A percentile compares a stretch with the other conserved stretches of the same genome.
phyloP scores from a whole-genome alignment of 2,797 vertebrate species.

The Pseudomugil tenellus region DNA sequence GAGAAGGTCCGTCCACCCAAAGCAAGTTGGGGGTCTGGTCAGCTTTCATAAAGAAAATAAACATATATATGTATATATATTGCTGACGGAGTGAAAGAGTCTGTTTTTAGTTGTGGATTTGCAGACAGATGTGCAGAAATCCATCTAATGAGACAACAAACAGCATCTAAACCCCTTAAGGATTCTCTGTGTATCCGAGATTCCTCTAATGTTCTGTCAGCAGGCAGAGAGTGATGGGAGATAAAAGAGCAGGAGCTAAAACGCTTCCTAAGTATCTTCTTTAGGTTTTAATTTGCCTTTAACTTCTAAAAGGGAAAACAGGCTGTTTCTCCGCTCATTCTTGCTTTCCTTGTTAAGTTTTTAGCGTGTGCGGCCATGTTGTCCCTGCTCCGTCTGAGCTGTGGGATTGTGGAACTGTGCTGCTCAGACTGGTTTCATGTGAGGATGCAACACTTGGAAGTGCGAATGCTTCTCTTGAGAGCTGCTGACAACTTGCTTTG shows the following conservation, averaged over 20 bases:
- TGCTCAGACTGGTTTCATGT: not conserved
- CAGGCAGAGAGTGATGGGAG: slow-evolving; percentile 30
- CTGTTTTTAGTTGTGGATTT: too few relatives aligned
- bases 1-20: too few relatives aligned
- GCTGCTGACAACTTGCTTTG: slow-evolving; percentile 15
- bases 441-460: too few relatives aligned
- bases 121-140: slow-evolving; percentile 29
- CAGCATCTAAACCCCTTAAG: slow-evolving; percentile 44
- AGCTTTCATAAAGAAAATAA: too few relatives aligned
- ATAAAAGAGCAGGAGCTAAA: slow-evolving; percentile 45
- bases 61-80: too few relatives aligned
- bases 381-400: not conserved
- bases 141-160: slow-evolving; percentile 61
- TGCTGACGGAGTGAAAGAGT: too few relatives aligned
- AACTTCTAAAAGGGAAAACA: slow-evolving; percentile 31
- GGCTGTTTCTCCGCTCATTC: slow-evolving; percentile 17
- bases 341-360: not conserved
- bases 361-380: slow-evolving; percentile 1
- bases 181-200: slow-evolving; percentile 2
- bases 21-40: too few relatives aligned
- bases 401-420: slow-evolving; percentile 5
- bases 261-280: slow-evolving; percentile 42
- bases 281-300: slow-evolving; percentile 31
- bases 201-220: slow-evolving; percentile 43
- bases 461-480: slow-evolving; percentile 7